phyloP scores from a whole-genome alignment of 2,113 vertebrate genomes.

The Castor canadensis region DNA sequence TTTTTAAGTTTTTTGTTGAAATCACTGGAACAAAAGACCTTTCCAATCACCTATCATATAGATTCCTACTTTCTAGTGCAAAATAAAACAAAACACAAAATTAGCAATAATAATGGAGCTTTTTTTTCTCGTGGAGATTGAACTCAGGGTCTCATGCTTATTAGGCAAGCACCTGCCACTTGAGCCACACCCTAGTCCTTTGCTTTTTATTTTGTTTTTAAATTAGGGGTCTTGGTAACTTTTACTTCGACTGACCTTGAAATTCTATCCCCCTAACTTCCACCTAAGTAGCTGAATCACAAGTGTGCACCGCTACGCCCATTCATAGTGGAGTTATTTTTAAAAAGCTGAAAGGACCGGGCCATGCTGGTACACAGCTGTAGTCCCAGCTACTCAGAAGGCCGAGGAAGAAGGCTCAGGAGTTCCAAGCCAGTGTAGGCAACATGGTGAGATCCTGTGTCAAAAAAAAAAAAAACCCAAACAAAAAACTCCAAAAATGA shows the following conservation, averaged over 20 bases:
- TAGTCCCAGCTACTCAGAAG: no score
- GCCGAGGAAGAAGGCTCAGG: no score
- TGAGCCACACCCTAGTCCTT: not conserved
- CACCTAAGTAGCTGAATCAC: no score
- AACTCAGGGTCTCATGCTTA: not conserved
- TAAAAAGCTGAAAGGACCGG: not conserved
- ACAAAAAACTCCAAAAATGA: no score
- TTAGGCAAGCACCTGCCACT: no score
- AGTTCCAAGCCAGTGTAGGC: no score
- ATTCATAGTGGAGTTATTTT: not conserved
- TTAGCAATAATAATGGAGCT: not conserved
- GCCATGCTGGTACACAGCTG: no score
- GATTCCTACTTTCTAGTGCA: not conserved
- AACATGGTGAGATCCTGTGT: no score
- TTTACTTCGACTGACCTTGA: not conserved
- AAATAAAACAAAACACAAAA: slow-evolving; percentile 1
- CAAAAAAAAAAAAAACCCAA: no score
- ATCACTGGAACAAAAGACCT: not conserved
- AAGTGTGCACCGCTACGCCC: no score
- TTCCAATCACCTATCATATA: not conserved
- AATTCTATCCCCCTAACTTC: not conserved
- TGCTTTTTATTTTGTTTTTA: not conserved
- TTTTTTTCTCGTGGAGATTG: no score
- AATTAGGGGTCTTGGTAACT: not conserved
- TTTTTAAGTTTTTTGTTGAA: not conserved